Base-by-base conservation (phyloP, 2,113 vertebrate genomes). In the Trematocara nigrifrons region DNA sequence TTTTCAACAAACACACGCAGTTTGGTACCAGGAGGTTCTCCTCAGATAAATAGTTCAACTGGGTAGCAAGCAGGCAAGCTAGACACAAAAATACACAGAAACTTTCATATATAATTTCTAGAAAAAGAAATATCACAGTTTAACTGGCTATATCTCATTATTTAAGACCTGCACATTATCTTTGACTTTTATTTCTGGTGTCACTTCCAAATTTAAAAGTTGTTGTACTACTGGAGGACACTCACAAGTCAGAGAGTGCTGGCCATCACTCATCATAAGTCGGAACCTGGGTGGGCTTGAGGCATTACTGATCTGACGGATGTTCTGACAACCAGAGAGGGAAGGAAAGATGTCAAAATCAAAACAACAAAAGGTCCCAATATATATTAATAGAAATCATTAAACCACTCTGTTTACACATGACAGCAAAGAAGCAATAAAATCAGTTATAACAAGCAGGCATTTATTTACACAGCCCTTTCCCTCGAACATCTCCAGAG, bases 191-290 rank as follows among this genome's bases (percentile, higher is more conserved):
- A 42, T 40, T 13, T 18, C 66, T 26, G 8, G 38, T 2, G 40
- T 56, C 31, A 52, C 11, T 29, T 45, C 31, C 42, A 8, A 4
- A 59, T 26, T 40, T 6, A 47, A 51, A 74, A 10, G 22, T 18
- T 47, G 15, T 7, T 74, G 22, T 20, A 33, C 9, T 20, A 33
- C 20, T 29, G 3, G 1, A 71, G 13, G 26, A 83, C 88, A 97
- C 98, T 96, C 85, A 98, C 98, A 97, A 20, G 97, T 95, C 0
- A 96, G 92, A 0, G 91, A 96, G 91, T 97, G 96, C 64, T 96
- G 90, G 10, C 98, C 97, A 51, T 99, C 98, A 5, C 98, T 99
- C 97, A 99, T 97, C 86, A 96, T 89, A 53, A 98, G 93, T 7
- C 97, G 94, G 85, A 95, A 97, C 26, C 97, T 96, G 0, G 97